phyloP scores from a whole-genome alignment of 1,140 invertebrate genomes.

The Ips typographus region DNA sequence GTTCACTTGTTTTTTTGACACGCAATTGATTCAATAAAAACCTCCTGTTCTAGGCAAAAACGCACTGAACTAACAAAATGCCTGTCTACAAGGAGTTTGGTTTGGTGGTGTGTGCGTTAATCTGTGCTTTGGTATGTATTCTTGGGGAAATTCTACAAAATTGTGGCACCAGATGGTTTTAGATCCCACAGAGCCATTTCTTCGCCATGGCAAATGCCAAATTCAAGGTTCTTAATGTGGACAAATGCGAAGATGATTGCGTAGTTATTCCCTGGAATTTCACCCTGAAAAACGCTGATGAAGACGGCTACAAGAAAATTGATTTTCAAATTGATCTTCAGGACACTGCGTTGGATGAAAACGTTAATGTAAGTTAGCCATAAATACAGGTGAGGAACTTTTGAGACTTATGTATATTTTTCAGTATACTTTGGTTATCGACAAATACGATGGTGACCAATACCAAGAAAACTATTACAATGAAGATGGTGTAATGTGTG shows the following conservation, averaged over 20 bases:
- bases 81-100: too few species aligned
- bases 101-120: too few species aligned
- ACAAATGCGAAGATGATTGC: slow-evolving; percentile 10
- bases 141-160: too few species aligned
- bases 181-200: too few species aligned
- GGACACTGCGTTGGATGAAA: not conserved
- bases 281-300: not conserved
- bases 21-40: too few species aligned
- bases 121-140: too few species aligned
- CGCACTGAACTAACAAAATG: too few species aligned
- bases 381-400: slow-evolving; percentile 4
- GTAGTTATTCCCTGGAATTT: not conserved
- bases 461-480: slow-evolving; percentile 4
- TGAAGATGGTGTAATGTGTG: slow-evolving; percentile 8
- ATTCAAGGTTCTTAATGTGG: not conserved
- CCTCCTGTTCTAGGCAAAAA: too few species aligned
- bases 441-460: not conserved
- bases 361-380: not conserved
- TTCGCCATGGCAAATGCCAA: not conserved
- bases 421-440: slow-evolving; percentile 1
- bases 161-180: too few species aligned
- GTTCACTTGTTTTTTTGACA: too few species aligned
- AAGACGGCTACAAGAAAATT: slow-evolving; percentile 4
- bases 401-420: not conserved
- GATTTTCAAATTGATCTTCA: not conserved